Base-by-base conservation (phyloP, 2,113 vertebrate genomes). In the Coptodon bakossiorum region DNA sequence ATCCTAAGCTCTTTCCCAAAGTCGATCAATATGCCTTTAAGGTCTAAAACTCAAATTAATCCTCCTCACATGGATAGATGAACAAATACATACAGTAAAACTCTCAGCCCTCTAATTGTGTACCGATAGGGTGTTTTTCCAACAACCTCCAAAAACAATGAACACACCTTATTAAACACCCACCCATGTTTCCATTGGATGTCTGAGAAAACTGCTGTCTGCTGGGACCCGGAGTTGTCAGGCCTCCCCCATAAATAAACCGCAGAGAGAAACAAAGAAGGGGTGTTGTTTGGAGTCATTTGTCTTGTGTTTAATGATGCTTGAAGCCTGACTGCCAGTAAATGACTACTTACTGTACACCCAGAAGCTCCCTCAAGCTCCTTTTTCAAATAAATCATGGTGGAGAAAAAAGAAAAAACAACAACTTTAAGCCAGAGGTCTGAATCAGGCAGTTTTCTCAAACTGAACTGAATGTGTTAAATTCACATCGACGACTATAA, bases 81-180 rank as follows among this genome's bases (percentile, higher is more conserved):
- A 24, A 17, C 78, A 79, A 56, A 56, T 50, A 16, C 53, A 59
- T 68, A 27, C 59, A 59, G 53, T 50, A 22, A 63, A 27, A 45
- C 68, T 11, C 31, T 24, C 17, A 22, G 8, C 81, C 68, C 38
- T 87, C 57, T 90, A 93, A 93, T 84, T 88, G 88, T 89, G 38
- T 52, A 68, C 85, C 83, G 73, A 94, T 94, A 90, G 59, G n/a
- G 80, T 89, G 88, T 93, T 91, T 91, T 93, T 92, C 91, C 90
- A 92, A 91, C 92, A 92, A 87, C 84, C 85, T 90, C 90, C 83
- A 89, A 90, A 91, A 91, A 88, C 93, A 94, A 92, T 86, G 79
- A 83, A 81, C 88, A 71, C 53, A 87, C 81, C 36, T 48, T 81
- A 14, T 54, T 76, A 11, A 56, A 71, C 63, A 86, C 80, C 24